Evolutionary conservation across 2,888 invertebrate genomes (phyloP).

Genomic region (Agriopis leucophaearia): DNA sequence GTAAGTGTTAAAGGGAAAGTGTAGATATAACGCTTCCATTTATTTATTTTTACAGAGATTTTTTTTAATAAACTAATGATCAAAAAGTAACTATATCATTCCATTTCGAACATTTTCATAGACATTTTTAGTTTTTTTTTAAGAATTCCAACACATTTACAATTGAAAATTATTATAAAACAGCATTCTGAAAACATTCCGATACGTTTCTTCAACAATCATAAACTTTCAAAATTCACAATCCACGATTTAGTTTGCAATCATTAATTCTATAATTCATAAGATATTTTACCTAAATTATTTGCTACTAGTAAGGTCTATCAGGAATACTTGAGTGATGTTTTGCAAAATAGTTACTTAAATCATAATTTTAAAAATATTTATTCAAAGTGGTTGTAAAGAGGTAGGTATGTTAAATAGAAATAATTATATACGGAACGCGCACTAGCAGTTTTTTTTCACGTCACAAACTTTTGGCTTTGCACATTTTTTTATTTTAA

Average conservation of each 20-base stretch:
- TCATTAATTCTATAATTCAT: conserved; percentile 60
- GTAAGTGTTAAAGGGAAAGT: no score
- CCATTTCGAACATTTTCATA: background rate
- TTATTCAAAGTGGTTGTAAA: no score
- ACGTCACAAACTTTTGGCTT: no score
- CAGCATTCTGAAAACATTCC: conserved; percentile 26
- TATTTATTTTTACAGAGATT: no score
- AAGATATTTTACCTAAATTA: conserved; percentile 57
- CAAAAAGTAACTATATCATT: no score
- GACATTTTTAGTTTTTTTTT: background rate
- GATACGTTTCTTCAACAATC: conserved; percentile 30
- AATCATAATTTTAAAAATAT: no score
- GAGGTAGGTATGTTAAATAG: no score
- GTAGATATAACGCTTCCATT: no score
- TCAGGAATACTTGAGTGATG: conserved; percentile 13
- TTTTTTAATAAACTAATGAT: no score
- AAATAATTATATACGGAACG: no score
- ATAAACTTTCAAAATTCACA: conserved; percentile 52
- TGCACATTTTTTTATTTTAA: no score
- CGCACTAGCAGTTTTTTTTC: no score
- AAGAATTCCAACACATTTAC: background rate
- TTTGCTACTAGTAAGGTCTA: conserved; percentile 45
- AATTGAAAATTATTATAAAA: conserved; percentile 22
- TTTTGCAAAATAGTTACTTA: conserved; percentile 13
- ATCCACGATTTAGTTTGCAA: conserved; percentile 37